Evolutionary conservation across 1,140 invertebrate genomes (phyloP).

Genomic region (Gryon sp.): DNA sequence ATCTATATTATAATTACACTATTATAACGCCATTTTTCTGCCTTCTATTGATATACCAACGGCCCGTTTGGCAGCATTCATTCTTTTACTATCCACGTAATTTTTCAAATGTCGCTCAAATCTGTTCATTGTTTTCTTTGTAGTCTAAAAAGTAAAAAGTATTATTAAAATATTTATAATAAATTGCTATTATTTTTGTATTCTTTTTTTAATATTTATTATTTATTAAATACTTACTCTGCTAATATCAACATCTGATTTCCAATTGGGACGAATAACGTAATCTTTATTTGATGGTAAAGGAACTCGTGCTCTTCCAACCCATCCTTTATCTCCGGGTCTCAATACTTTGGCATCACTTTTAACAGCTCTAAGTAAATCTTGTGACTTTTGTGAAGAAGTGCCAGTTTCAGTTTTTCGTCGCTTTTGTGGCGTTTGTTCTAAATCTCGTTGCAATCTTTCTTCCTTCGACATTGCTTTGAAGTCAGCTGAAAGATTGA

Average conservation of each 20-base stretch:
- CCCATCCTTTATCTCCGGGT: constrained; percentile 97
- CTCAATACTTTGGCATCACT: constrained; percentile 81
- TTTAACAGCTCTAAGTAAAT: constrained; percentile 31
- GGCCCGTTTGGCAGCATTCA: constrained; percentile 88
- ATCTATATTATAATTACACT: constrained; percentile 46
- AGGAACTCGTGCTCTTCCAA: constrained; percentile 95
- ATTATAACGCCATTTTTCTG: constrained; percentile 93
- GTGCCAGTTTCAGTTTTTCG: constrained; percentile 79
- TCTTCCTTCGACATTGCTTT: constrained; percentile 93
- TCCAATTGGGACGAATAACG: constrained; percentile 95
- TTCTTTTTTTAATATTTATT: too few relatives aligned
- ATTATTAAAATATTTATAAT: not conserved
- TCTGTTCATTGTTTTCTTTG: constrained; percentile 90
- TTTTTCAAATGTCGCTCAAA: constrained; percentile 95
- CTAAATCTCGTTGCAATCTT: constrained; percentile 93
- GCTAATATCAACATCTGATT: constrained; percentile 90
- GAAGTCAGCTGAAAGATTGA: constrained; percentile 97
- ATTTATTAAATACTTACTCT: constrained; percentile 81
- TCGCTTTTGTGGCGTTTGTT: constrained; percentile 89
- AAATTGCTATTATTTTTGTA: too few relatives aligned
- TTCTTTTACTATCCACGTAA: constrained; percentile 91
- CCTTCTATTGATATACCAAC: constrained; percentile 97
- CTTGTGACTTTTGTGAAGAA: constrained; percentile 77
- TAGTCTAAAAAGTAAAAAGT: constrained; percentile 79
- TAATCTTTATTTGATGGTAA: constrained; percentile 98